Conservation (phyloP, 1,140 invertebrate species). For the Eulimnadia texana region DNA sequence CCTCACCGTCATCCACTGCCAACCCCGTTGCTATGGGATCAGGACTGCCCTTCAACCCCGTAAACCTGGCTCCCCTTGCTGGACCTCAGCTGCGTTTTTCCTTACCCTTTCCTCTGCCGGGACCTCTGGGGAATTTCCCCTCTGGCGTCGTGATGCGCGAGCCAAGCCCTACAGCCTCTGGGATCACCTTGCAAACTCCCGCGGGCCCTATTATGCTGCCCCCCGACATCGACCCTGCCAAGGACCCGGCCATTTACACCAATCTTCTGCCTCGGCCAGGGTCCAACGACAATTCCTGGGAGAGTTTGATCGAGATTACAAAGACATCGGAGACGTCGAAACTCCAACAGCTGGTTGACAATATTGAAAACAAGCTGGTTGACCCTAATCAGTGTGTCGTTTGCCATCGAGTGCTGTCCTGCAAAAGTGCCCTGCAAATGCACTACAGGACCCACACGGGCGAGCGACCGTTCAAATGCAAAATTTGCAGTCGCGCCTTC, state of each 20-base stretch:
- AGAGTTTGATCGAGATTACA: constrained; percentile 88
- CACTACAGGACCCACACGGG: constrained; percentile 96
- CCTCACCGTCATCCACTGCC: neutral
- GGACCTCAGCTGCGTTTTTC: constrained; percentile 17
- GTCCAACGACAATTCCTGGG: constrained; percentile 90
- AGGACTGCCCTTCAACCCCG: neutral
- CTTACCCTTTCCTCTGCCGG: constrained; percentile 40
- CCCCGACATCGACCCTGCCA: constrained; percentile 43
- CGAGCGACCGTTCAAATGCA: constrained; percentile 89
- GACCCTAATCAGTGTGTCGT: constrained; percentile 97
- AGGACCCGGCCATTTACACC: constrained; percentile 55
- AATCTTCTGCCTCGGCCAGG: constrained; percentile 70
- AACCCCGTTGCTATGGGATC: neutral
- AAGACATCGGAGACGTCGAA: constrained; percentile 90
- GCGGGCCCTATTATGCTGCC: constrained; percentile 21
- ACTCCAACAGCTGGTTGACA: constrained; percentile 86
- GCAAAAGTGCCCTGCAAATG: constrained; percentile 97
- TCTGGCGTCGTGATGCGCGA: neutral
- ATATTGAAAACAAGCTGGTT: constrained; percentile 87
- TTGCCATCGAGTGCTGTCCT: constrained; percentile 89
- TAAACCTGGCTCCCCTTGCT: neutral
- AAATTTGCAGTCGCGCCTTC: constrained; percentile 88
- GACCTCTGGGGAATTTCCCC: neutral
- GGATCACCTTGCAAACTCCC: constrained; percentile 33
- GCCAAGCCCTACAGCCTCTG: neutral